These are phyloP conservation scores for Dryas iulia DNA, from an alignment of 1,140 invertebrate species.

Conservation along the genomic window DNA sequence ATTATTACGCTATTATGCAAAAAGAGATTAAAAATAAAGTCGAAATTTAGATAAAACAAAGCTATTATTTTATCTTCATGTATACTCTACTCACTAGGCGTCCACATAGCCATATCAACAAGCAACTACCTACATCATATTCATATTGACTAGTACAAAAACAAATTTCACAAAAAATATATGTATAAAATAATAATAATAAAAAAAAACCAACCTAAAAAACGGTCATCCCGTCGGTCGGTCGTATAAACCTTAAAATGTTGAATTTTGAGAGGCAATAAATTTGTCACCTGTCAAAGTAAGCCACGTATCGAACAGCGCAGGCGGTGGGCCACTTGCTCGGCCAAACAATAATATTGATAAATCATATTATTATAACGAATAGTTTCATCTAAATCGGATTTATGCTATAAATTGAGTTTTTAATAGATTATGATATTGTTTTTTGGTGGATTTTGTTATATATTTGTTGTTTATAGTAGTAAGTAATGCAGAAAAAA, in stretches of 20 bases:
- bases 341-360: slow-evolving; percentile 45
- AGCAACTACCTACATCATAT: no score
- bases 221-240: not conserved
- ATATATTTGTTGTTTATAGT: not conserved
- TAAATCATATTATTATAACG: slow-evolving; percentile 49
- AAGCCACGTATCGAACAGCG: slow-evolving; percentile 67
- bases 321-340: slow-evolving; percentile 42
- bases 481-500: not conserved
- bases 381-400: slow-evolving; percentile 40
- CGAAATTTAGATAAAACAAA: no score
- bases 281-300: slow-evolving; percentile 75
- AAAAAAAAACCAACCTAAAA: not conserved
- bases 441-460: not conserved
- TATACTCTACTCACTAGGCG: no score
- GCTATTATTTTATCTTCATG: no score
- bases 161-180: not conserved
- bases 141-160: not conserved
- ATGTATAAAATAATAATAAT: not conserved
- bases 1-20: no score
- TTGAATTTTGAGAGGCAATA: slow-evolving; percentile 69
- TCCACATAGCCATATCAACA: no score
- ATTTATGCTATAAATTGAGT: slow-evolving; percentile 32
- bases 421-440: not conserved
- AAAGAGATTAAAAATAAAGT: no score
- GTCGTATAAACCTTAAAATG: slow-evolving; percentile 36